These are phyloP conservation scores for Liopterus haemorrhoidalis DNA, from an alignment of 2,888 invertebrate species.

Conservation along the genomic window DNA sequence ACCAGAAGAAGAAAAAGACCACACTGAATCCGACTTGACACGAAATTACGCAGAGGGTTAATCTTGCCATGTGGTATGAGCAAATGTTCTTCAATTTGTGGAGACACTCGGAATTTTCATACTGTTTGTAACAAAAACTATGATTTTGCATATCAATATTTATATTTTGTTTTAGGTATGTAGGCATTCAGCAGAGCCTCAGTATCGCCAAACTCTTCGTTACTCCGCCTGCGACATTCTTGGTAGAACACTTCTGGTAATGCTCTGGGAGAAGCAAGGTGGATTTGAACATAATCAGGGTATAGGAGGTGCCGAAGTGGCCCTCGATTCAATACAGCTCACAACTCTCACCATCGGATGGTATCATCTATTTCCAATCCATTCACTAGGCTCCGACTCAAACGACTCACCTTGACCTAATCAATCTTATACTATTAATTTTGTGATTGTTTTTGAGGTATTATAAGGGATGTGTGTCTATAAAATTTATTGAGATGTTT, in stretches of 20 bases:
- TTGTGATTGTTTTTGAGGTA: background rate
- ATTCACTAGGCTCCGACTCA: constrained; percentile 67
- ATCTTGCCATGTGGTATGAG: too few relatives aligned
- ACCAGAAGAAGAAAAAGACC: too few relatives aligned
- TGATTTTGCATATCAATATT: background rate
- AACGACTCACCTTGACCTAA: constrained; percentile 47
- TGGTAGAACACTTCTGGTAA: constrained; percentile 77
- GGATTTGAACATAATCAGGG: constrained; percentile 78
- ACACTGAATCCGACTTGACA: too few relatives aligned
- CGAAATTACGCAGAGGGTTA: too few relatives aligned
- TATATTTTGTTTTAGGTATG: constrained; percentile 48
- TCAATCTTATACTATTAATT: constrained; percentile 7
- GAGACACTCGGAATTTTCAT: too few relatives aligned
- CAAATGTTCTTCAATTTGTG: too few relatives aligned
- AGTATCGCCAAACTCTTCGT: constrained; percentile 81
- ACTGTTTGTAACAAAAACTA: background rate
- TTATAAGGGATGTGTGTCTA: too few relatives aligned
- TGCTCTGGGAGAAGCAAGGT: constrained; percentile 88
- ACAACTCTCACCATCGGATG: constrained; percentile 79
- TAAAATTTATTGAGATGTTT: too few relatives aligned
- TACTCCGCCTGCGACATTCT: constrained; percentile 75
- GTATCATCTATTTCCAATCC: constrained; percentile 88
- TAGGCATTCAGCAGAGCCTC: constrained; percentile 74
- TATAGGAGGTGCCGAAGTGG: constrained; percentile 80
- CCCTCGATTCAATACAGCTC: constrained; percentile 73